Evolutionary conservation across 2,797 vertebrate species (phyloP), one percentile per base, ranked within the genome.

Genomic region (Sandelia bainsii): DNA sequence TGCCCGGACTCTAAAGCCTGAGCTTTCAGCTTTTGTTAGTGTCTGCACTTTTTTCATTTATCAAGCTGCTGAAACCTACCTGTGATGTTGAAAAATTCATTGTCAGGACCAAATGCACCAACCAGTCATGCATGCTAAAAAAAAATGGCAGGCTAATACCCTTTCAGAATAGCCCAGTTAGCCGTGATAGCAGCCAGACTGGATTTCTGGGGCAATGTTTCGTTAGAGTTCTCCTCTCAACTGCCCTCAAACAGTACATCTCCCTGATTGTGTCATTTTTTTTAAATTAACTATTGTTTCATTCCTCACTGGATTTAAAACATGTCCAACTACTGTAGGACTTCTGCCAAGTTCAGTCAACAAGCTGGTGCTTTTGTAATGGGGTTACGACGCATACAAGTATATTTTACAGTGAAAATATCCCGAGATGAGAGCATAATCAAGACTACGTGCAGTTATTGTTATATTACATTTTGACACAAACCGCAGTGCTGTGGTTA

Each of bases 51-150:
- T 68, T 52, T 23, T 23, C n/a, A 62, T 64, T 77, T 45, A 81
- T 72, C 25, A 56, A 58, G 34, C 59, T 72, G 40, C 62, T 72
- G 63, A 82, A 29, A 85, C 40, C 65, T 83, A 89, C 81, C 86
- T 86, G 79, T 53, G 65, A 82, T 80, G 50, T 45, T 88, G 64
- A 90, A 89, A 91, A 63, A 90, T 89, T 81, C 0, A 89, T 83
- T 19, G 2, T 5, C 42, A 46, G 25, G 22, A 27, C 67, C 72
- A 85, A 84, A 76, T 80, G 87, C 82, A 81, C 62, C 74, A 64
- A 34, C 66, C 20, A 80, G 72, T 81, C 83, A 89, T 78, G 85
- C 82, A 67, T 86, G 81, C 81, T 32, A 75, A 83, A 86, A 37
- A 74, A 83, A 86, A 45, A 40, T 14, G 49, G 66, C 49, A 45